These are phyloP conservation scores for Tetranychus urticae DNA, from an alignment of 1,140 invertebrate genomes.

Conservation along the genomic window DNA sequence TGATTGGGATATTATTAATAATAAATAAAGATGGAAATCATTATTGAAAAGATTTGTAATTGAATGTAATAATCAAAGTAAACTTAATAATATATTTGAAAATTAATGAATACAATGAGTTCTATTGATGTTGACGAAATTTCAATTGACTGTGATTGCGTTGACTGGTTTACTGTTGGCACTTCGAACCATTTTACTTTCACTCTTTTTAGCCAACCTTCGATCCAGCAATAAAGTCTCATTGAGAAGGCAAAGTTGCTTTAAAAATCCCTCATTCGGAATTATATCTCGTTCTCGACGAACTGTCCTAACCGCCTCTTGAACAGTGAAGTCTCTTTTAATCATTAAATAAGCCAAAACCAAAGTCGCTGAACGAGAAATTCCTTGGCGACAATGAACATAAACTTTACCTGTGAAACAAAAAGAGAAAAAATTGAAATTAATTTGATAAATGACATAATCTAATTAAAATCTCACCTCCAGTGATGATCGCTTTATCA, in stretches of 20 bases:
- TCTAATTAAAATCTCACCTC: constrained; percentile 11
- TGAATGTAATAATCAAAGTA: too few species aligned
- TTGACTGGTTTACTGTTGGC: too few species aligned
- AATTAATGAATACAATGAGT: too few species aligned
- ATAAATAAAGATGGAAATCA: too few species aligned
- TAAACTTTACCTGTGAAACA: constrained; percentile 38
- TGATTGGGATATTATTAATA: too few species aligned
- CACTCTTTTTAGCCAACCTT: too few species aligned
- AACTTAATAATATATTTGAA: too few species aligned
- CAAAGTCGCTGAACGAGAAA: constrained; percentile 51
- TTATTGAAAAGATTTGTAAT: too few species aligned
- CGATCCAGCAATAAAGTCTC: constrained; percentile 1
- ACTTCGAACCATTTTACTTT: too few species aligned
- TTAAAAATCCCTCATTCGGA: constrained; percentile 24
- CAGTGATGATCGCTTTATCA: constrained; percentile 36
- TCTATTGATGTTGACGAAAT: too few species aligned
- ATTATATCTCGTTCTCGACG: constrained; percentile 29
- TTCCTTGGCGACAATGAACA: constrained; percentile 55
- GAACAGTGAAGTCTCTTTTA: constrained; percentile 10
- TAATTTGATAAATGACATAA: background rate
- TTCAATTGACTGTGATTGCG: too few species aligned
- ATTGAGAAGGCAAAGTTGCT: constrained; percentile 20
- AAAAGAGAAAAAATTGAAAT: background rate
- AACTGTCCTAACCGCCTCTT: constrained; percentile 15
- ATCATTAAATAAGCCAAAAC: constrained; percentile 26